phyloP scores from a whole-genome alignment of 2,113 vertebrate genomes.

The Chiloscyllium plagiosum region DNA sequence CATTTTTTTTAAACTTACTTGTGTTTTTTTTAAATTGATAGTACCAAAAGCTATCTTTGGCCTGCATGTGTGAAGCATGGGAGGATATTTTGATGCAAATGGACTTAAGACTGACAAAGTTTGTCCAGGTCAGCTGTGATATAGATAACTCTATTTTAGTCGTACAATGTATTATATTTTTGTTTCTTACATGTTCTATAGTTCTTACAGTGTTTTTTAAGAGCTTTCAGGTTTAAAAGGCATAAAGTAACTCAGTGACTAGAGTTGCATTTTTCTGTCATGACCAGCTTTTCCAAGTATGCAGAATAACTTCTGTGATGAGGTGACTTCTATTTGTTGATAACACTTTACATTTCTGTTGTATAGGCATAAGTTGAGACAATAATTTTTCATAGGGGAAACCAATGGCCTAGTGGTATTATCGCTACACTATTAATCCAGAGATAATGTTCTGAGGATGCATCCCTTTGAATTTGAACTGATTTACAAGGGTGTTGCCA shows the following conservation, averaged over 20 bases:
- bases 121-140: constrained; percentile 77
- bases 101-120: constrained; percentile 93
- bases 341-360: not conserved
- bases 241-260: not conserved
- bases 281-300: not conserved
- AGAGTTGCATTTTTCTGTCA: not conserved
- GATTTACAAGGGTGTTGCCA: no score
- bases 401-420: no score
- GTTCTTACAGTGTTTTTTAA: not conserved
- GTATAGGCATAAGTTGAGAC: not conserved
- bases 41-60: constrained; percentile 88
- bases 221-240: not conserved
- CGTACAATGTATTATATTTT: not conserved
- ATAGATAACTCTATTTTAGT: not conserved
- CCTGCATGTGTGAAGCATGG: constrained; percentile 96
- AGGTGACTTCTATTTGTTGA: not conserved
- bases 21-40: constrained; percentile 46
- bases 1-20: not conserved
- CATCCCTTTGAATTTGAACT: not conserved
- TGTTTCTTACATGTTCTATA: not conserved
- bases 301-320: not conserved
- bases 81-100: constrained; percentile 97
- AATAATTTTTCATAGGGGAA: not conserved
- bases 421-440: no score
- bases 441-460: no score